Evolutionary conservation across 2,113 vertebrate species (phyloP).

Genomic region (human): DNA sequence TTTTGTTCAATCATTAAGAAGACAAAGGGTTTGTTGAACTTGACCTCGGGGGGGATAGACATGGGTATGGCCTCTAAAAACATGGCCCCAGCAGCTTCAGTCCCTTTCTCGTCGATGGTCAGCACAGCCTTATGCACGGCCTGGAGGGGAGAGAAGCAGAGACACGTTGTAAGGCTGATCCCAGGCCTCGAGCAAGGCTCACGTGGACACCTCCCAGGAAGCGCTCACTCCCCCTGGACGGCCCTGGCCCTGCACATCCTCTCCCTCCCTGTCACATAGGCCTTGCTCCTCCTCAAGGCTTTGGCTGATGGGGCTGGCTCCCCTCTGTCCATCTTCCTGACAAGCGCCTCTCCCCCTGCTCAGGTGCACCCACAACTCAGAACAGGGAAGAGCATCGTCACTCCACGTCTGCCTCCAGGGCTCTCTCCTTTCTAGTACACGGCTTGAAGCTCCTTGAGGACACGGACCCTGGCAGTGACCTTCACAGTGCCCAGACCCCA

Average conservation of each 20-base stretch:
- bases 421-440: background rate
- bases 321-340: background rate
- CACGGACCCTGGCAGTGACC: background rate
- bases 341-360: fast-evolving
- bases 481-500: fast-evolving
- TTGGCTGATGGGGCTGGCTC: background rate
- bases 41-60: slow-evolving; percentile 9
- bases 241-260: too few species aligned
- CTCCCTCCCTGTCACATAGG: too few species aligned
- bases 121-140: slow-evolving; percentile 88
- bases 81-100: slow-evolving; percentile 86
- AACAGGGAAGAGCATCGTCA: too few species aligned
- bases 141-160: slow-evolving; percentile 72
- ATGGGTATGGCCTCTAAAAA: slow-evolving; percentile 38
- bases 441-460: too few species aligned
- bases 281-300: background rate
- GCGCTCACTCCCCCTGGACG: fast-evolving
- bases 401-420: background rate
- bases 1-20: slow-evolving; percentile 80
- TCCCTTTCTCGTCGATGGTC: slow-evolving; percentile 90
- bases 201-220: too few species aligned
- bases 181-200: background rate
- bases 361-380: too few species aligned
- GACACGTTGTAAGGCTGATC: fast-evolving
- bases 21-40: slow-evolving; percentile 85